Evolutionary conservation across 2,797 vertebrate species (phyloP), one percentile per base, ranked within the genome.

Genomic region (Helostoma temminkii): DNA sequence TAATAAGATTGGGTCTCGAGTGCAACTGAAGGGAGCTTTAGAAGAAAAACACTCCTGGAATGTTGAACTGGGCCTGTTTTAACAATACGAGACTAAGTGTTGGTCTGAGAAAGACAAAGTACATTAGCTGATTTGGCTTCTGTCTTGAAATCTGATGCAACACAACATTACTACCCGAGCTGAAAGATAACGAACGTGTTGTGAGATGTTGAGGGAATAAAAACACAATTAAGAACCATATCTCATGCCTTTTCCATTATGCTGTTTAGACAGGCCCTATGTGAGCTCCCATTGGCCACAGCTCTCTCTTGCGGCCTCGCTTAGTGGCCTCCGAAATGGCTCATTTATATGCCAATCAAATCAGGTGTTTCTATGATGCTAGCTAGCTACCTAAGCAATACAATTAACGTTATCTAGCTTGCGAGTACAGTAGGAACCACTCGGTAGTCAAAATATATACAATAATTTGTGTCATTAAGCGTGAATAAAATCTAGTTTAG

Each of bases 1-100:
- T 92, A 93, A 93, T 93, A 62, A 83, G 91, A 93, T 93, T 92
- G 90, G 85, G 84, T 84, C 85, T 84, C 26, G 76, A 83, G 89
- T 86, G 88, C 41, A 53, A 66, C 81, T 88, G 86, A 93, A 92
- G 90, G 87, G 55, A 83, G 90, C 88, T 92, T 94, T 92, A 66
- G 77, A 66, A 39, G 80, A 67, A 84, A 84, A 91, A 80, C 69
- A 64, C 60, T 78, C 28, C 34, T 50, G 90, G 91, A 93, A 93
- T 93, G 91, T 58, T 57, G 74, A 83, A 56, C 39, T 0, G 67
- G 56, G 62, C 52, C 45, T 49, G 16, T 19, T 66, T 68, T 52
- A 76, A 73, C 71, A 72, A 74, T 70, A 42, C 22, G 22, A 70
- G 43, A 57, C 9, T 11, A 14, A 50, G 32, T 67, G 54, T 59